phyloP scores from a whole-genome alignment of 1,140 invertebrate species.

The Microplitis demolitor region DNA sequence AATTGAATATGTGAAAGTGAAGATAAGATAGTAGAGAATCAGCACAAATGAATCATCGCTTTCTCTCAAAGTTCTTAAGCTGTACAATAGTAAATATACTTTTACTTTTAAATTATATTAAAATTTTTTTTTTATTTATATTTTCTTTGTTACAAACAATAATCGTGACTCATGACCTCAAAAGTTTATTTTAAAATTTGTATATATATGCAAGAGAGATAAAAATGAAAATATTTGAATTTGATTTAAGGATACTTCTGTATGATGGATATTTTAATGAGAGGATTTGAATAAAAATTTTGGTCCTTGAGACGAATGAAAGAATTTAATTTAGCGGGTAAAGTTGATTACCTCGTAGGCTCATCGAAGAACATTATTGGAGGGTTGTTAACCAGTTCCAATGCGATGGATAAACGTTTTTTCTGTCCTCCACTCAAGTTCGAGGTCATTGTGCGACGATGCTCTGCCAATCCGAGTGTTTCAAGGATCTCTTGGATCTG shows the following conservation, averaged over 20 bases:
- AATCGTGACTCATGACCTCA: too few relatives aligned
- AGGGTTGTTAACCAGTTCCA: slow-evolving; percentile 95
- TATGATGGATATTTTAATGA: too few relatives aligned
- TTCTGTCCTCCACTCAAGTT: slow-evolving; percentile 94
- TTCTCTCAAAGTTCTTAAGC: background rate
- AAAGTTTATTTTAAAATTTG: too few relatives aligned
- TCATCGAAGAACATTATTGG: slow-evolving; percentile 98
- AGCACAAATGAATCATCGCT: slow-evolving; percentile 3
- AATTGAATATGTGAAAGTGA: background rate
- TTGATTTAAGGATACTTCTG: too few relatives aligned
- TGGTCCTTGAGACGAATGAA: background rate
- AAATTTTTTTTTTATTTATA: background rate
- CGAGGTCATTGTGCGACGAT: slow-evolving; percentile 84
- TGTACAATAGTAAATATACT: background rate
- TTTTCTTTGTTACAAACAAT: background rate
- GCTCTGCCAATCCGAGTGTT: slow-evolving; percentile 84
- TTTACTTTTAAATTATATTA: background rate
- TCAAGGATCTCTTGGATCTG: slow-evolving; percentile 91
- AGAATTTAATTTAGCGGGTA: background rate
- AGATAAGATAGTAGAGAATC: background rate
- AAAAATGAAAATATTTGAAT: too few relatives aligned
- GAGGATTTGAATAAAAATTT: too few relatives aligned
- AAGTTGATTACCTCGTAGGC: slow-evolving; percentile 74
- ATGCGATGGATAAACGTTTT: slow-evolving; percentile 94
- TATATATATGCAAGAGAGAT: too few relatives aligned